Evolutionary conservation across 2,888 invertebrate genomes (phyloP), one percentile per base, ranked within the genome.

Genomic region (Athetis lepigone): DNA sequence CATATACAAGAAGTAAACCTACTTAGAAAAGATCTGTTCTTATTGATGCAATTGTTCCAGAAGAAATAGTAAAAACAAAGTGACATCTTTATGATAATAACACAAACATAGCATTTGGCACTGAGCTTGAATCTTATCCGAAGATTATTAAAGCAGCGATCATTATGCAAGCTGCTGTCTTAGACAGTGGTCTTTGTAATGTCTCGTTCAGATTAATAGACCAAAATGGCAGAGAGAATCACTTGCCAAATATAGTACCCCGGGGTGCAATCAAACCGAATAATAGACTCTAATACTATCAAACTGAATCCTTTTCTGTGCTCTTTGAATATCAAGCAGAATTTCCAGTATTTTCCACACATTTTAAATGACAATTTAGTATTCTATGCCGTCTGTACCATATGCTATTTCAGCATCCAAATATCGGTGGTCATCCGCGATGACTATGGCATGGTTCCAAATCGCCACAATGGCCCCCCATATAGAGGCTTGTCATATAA

Each of bases 371-470:
- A 42, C 49, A 65, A 50, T 45, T 47, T 45, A 46, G 33, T 58
- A 42, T 45, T 68, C 40, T 39, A 23, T 45, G 49, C 52, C 55
- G 70, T 77, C 73, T 67, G 62, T 64, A 75, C 64, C 79, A 84
- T 68, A 81, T 80, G 75, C 77, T 68, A 62, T 77, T 77, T 77
- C 57, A 80, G 72, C 72, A 60, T 67, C 70, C 75, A 72, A 82
- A 78, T 80, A 86, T 85, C 74, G 66, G 77, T 72, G 80, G 79
- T 75, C 77, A 73, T 70, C 67, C 70, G 63, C 76, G 50, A 70
- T 75, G 50, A 84, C 83, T 84, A 89, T 92, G 92, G 92, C 92
- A 88, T 71, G 76, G 85, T 88, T 92, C 92, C 92, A 92, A 90
- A 82, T 82, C 77, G 80, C 83, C 74, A 88, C 87, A 89, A 88